These are phyloP conservation scores for Drosophila serrata DNA, from an alignment of 1,140 invertebrate genomes.

Conservation along the genomic window DNA sequence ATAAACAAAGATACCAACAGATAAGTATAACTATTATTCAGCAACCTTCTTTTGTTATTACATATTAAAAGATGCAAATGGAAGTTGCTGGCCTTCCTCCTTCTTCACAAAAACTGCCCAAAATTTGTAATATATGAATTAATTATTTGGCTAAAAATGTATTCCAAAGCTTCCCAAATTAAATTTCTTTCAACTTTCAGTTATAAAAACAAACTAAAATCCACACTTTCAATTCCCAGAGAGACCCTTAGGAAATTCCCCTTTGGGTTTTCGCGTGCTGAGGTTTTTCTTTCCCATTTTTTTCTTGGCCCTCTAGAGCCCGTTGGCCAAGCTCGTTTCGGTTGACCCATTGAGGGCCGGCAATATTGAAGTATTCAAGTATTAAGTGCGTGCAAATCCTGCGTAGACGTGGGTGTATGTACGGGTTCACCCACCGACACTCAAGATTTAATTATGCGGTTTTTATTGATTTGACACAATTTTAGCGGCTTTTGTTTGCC, in stretches of 20 bases:
- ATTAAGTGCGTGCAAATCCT: slow-evolving; percentile 51
- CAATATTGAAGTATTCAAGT: slow-evolving; percentile 22
- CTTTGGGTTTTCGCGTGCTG: slow-evolving; percentile 26
- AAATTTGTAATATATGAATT: too few species aligned
- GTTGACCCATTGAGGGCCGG: slow-evolving; percentile 64
- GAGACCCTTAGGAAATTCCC: slow-evolving; percentile 41
- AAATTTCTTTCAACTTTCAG: neutral
- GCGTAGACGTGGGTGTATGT: slow-evolving; percentile 52
- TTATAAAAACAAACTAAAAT: neutral
- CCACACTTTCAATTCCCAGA: slow-evolving; percentile 1
- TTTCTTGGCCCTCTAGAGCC: neutral
- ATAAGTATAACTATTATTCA: neutral
- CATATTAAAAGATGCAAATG: too few species aligned
- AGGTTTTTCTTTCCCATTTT: neutral
- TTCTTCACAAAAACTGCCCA: too few species aligned
- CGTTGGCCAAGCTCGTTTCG: slow-evolving; percentile 67
- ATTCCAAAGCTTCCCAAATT: neutral
- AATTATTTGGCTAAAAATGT: too few species aligned
- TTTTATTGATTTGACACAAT: slow-evolving; percentile 85
- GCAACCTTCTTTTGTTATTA: too few species aligned
- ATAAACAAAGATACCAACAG: neutral
- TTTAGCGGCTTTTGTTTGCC: slow-evolving; percentile 58
- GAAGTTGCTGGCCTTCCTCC: too few species aligned
- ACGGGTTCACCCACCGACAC: slow-evolving; percentile 33
- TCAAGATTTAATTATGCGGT: slow-evolving; percentile 81